Evolutionary conservation across 2,113 vertebrate species (phyloP).

Genomic region (Micronycteris hirsuta): DNA sequence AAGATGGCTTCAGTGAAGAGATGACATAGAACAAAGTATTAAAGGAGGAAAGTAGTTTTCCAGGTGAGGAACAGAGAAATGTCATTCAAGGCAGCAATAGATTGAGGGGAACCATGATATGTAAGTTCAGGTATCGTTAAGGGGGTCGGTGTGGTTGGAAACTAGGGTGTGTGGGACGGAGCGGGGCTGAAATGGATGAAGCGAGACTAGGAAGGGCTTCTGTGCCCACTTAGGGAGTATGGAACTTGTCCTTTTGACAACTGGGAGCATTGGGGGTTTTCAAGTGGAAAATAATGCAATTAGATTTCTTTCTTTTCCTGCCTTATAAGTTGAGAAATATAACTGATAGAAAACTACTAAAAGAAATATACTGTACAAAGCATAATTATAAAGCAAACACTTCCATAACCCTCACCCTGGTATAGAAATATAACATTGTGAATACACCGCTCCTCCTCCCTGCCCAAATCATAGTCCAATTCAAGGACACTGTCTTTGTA

Average conservation of each 20-base stretch:
- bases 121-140: neutral
- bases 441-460: neutral
- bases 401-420: neutral
- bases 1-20: neutral
- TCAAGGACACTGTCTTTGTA: neutral
- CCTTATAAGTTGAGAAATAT: neutral
- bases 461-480: neutral
- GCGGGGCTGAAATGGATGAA: neutral
- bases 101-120: neutral
- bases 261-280: neutral
- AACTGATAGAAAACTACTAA: neutral
- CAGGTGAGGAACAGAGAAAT: neutral
- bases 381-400: neutral
- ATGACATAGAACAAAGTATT: neutral
- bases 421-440: neutral
- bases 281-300: neutral
- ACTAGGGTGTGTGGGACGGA: neutral
- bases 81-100: neutral
- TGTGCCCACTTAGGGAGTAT: fast-evolving
- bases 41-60: neutral
- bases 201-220: neutral
- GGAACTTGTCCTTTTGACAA: neutral
- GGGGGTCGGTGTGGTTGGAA: neutral
- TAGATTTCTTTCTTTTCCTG: neutral
- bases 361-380: neutral